Conservation (phyloP, 2,797 vertebrate genomes). For the Myripristis murdjan region DNA sequence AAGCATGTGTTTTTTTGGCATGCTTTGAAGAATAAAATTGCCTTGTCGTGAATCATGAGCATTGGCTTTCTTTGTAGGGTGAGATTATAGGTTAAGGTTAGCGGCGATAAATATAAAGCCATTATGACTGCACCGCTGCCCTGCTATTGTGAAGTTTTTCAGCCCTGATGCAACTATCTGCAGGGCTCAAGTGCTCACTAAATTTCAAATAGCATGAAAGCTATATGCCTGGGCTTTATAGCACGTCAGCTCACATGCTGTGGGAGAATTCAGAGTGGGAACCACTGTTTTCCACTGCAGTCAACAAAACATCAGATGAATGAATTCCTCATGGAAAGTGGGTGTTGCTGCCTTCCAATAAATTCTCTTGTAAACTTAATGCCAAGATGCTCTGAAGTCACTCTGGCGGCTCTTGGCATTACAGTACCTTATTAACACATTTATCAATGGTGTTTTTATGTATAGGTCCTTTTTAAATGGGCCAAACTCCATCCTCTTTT, state of each 20-base stretch:
- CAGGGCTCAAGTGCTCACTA: not conserved
- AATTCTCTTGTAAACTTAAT: not conserved
- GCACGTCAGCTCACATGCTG: too few species aligned
- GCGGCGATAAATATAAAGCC: conserved; percentile 21
- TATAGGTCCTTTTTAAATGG: too few species aligned
- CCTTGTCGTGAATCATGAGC: conserved; percentile 22
- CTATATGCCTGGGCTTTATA: not conserved
- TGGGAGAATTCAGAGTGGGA: not conserved
- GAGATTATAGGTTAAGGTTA: conserved; percentile 6
- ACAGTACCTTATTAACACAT: too few species aligned
- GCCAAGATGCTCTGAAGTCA: not conserved
- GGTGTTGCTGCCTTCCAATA: not conserved
- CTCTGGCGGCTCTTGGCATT: not conserved
- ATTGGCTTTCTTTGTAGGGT: conserved; percentile 34
- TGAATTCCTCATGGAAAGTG: not conserved
- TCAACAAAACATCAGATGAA: not conserved
- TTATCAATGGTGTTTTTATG: too few species aligned
- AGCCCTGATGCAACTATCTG: not conserved
- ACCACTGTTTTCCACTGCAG: not conserved
- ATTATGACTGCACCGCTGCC: conserved; percentile 1
- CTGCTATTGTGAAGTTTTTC: conserved; percentile 14
- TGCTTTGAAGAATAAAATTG: not conserved
- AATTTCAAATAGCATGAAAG: not conserved
- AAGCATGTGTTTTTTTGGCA: conserved; percentile 6
- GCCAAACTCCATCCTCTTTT: too few species aligned